phyloP scores from a whole-genome alignment of 1,140 invertebrate genomes.

The Drosophila lacteicornis region DNA sequence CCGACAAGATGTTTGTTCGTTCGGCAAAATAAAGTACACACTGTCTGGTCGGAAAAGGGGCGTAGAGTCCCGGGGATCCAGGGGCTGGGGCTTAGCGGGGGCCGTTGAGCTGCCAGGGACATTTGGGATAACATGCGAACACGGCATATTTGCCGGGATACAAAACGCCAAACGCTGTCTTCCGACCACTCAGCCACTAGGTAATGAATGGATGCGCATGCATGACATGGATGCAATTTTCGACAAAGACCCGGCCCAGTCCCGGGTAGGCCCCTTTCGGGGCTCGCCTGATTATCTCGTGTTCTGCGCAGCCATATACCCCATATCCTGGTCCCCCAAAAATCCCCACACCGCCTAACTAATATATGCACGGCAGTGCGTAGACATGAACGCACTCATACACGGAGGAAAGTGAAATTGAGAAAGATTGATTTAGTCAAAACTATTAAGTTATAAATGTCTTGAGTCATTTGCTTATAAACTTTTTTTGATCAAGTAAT shows the following conservation, averaged over 20 bases:
- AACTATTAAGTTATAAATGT: too few species aligned
- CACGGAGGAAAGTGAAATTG: slow-evolving; percentile 10
- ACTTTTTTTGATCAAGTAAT: too few species aligned
- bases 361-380: slow-evolving; percentile 35
- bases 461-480: too few species aligned
- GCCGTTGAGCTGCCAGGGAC: slow-evolving; percentile 66
- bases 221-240: slow-evolving; percentile 82
- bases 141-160: slow-evolving; percentile 78
- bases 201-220: slow-evolving; percentile 80
- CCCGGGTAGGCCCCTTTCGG: slow-evolving; percentile 38
- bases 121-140: slow-evolving; percentile 81
- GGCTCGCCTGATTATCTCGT: slow-evolving; percentile 72
- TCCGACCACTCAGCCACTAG: slow-evolving; percentile 74
- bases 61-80: slow-evolving; percentile 5
- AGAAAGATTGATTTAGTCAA: background rate
- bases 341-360: slow-evolving; percentile 9
- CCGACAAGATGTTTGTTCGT: slow-evolving; percentile 84
- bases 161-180: slow-evolving; percentile 80
- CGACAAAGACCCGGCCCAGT: slow-evolving; percentile 43
- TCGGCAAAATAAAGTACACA: slow-evolving; percentile 84
- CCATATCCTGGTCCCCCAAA: background rate
- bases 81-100: slow-evolving; percentile 31
- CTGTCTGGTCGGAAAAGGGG: slow-evolving; percentile 38
- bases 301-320: slow-evolving; percentile 55
- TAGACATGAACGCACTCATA: slow-evolving; percentile 10